phyloP scores from a whole-genome alignment of 2,888 invertebrate genomes.

The Biston betularia region DNA sequence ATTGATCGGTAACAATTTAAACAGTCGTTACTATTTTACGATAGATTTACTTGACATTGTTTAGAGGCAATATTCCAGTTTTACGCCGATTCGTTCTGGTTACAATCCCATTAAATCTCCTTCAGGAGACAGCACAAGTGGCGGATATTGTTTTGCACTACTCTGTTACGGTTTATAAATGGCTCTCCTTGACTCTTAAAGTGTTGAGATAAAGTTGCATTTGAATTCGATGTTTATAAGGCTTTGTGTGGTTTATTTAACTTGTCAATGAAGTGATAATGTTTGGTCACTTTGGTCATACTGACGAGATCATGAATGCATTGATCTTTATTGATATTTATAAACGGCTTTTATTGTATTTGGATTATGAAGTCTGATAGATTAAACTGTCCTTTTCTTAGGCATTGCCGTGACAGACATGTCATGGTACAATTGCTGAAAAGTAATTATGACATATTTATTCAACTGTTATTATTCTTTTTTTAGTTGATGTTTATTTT shows the following conservation, averaged over 20 bases:
- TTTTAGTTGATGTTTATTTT: no score
- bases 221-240: slow-evolving; percentile 4
- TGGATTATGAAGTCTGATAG: no score
- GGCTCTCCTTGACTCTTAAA: slow-evolving; percentile 33
- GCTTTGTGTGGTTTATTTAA: not conserved
- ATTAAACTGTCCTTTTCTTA: no score
- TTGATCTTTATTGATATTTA: not conserved
- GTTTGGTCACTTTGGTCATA: not conserved
- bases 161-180: slow-evolving; percentile 32
- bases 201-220: slow-evolving; percentile 29
- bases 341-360: no score
- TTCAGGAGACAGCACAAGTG: slow-evolving; percentile 53
- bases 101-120: slow-evolving; percentile 64
- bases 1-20: slow-evolving; percentile 35
- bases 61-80: slow-evolving; percentile 69
- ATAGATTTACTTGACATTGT: slow-evolving; percentile 76
- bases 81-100: slow-evolving; percentile 69
- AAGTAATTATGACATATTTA: no score
- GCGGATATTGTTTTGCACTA: slow-evolving; percentile 47
- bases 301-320: not conserved
- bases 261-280: not conserved
- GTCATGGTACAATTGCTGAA: no score
- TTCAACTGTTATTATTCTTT: no score
- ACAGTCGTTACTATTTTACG: slow-evolving; percentile 60
- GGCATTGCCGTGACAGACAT: no score